Base-by-base conservation (phyloP, 2,797 vertebrate genomes). In the Choloepus didactylus region DNA sequence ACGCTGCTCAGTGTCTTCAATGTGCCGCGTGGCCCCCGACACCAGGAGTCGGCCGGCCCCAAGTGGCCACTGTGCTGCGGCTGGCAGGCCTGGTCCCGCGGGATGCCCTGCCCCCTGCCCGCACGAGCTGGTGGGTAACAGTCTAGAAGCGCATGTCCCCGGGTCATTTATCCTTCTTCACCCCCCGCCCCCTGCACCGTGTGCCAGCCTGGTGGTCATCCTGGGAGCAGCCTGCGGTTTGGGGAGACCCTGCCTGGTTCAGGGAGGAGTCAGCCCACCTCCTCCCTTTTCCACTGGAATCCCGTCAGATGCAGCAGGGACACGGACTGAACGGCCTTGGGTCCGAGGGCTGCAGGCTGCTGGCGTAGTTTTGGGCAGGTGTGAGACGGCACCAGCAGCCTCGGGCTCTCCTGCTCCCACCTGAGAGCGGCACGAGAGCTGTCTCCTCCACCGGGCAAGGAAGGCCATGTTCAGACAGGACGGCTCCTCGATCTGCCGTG, bases 31-130 rank as follows among this genome's bases (percentile, higher is more conserved):
- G 51, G 51, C 41, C 41, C 41, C 41, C 41, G 6, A 5, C 41
- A 44, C 51, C 51, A 54, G 4, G 12, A 11, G 49, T 44, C 3
- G 8, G 49, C 9, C 49, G 49, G 49, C 35, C 62, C 38, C 10
- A 44, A 2, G 27, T 4, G 16, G 31, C 41, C 46, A 5, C 3
- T 7, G 21, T 18, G 21, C 25, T 8, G 56, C 12, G 41, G 62
- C 51, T 0, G 16, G 9, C 21, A 73, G 31, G 44, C 25, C 29
- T 31, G 9, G 23, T 38, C 27, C 3, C 8, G 8, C 49, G 49
- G 14, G 41, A 14, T 0, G 3, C 9, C 0, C 31, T 6, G 6
- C 38, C 2, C 2, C 6, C 5, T 15, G 18, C 1, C 1, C 54
- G 41, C 1, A 12, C 0, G 19, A 64, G 23, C 56, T 44, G 1